phyloP scores from a whole-genome alignment of 2,113 vertebrate genomes.

The Sander vitreus region DNA sequence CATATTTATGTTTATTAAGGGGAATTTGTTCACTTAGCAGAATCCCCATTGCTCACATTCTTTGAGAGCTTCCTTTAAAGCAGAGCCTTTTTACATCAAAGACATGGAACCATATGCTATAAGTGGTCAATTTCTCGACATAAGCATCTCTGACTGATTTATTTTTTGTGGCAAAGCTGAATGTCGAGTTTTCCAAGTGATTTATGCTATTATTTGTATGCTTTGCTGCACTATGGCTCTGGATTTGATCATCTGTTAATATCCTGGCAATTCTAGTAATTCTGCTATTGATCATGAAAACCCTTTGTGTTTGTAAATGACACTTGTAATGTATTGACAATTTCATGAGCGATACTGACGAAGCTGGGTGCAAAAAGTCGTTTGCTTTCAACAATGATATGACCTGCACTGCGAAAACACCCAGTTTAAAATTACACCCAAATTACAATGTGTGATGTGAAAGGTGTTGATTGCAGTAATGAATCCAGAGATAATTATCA shows the following conservation, averaged over 20 bases:
- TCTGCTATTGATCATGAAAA: neutral
- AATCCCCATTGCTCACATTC: too few relatives aligned
- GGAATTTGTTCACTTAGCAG: too few relatives aligned
- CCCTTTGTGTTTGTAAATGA: neutral
- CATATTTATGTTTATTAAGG: too few relatives aligned
- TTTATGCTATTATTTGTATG: neutral
- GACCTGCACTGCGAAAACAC: neutral
- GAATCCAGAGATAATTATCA: neutral
- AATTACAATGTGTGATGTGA: neutral
- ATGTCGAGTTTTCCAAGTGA: neutral
- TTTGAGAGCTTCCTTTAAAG: neutral
- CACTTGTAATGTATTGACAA: neutral
- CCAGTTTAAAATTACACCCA: too few relatives aligned
- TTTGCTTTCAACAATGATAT: neutral
- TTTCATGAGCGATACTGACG: too few relatives aligned
- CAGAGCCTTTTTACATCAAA: neutral
- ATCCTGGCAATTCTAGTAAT: slow-evolving; percentile 3
- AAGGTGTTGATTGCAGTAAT: neutral
- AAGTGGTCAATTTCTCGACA: too few relatives aligned
- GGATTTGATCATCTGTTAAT: neutral
- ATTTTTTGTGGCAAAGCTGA: too few relatives aligned
- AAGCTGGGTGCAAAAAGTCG: neutral
- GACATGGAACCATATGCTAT: neutral
- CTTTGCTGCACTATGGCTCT: neutral
- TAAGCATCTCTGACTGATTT: too few relatives aligned